Base-by-base conservation (phyloP, 2,797 vertebrate genomes). In the Manis crassicaudata region DNA sequence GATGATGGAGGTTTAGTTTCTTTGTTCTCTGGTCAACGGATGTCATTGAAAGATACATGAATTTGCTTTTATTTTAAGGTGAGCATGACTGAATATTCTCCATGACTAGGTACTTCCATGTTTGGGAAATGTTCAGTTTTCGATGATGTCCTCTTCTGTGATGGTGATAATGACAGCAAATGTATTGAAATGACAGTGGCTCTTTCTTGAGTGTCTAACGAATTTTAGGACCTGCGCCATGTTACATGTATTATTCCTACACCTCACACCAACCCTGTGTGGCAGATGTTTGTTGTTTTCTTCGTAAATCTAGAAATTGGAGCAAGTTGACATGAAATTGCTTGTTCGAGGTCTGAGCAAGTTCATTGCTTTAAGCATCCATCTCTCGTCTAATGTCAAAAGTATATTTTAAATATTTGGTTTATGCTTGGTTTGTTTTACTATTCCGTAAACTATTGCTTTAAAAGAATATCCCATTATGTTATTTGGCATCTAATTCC, bases 41-140 rank as follows among this genome's bases (percentile, higher is more conserved):
- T 97, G 60, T 37, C 94, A 70, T 80, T 83, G 50, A 79, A 77
- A 90, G 12, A 90, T 76, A 92, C 21, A 16, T 43, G 29, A 1
- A 8, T 88, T 86, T 40, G 67, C 32, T 90, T 72, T 92, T 97
- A 96, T 85, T 94, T 96, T 96, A 93, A 97, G 96, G 56, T n/a
- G 52, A 93, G 76, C 60, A 86, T 97, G 46, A 96, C 50, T 96
- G 29, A 52, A 77, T 95, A 86, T 97, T 97, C 96, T 68, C 73
- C 82, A 17, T 68, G 80, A 92, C 88, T 94, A 23, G 14, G 25
- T 46, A 40, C 63, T 97, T 95, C 80, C 79, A 83, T 62, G 23
- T 87, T 52, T 82, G 58, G 79, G 95, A 25, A 92, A 77, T 95
- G 70, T 72, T 92, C 73, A 96, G 82, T 88, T 96, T 43, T 92